Base-by-base conservation (phyloP, 2,888 invertebrate species). In the Clivina fossor region DNA sequence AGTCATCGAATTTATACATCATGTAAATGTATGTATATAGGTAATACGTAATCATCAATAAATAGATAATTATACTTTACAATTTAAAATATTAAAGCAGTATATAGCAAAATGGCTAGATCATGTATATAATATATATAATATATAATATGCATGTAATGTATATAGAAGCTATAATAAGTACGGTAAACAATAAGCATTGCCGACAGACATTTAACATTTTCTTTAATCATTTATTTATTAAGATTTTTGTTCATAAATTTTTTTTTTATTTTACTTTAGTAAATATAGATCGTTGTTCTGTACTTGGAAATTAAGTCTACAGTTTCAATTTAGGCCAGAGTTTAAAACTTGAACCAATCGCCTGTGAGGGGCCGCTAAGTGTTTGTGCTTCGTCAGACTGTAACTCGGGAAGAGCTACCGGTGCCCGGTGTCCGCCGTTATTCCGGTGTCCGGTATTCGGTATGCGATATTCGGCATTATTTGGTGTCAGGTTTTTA, bases 281-380 rank as follows among this genome's bases (percentile, higher is more conserved):
- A 18, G 19, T 24, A 72, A 69, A 71, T 67, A 71, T 71, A 72
- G 71, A 73, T 74, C 74, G 74, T 74, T 74, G 74, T 74, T 73
- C 74, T 73, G 73, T 74, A 73, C 66, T 68, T 73, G 69, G 71
- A 72, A 55, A 72, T 74, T 74, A 55, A 74, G 72, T 73, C 74
- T 74, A 74, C 69, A 71, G 72, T 74, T 74, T 73, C 73, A 70
- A 71, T 71, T 69, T 74, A 74, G 74, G 74, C 74, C 74, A 71
- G 71, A 70, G 65, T 70, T 51, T 55, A 46, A 24, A 53, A 55
- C 54, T 55, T 55, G 54, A 69, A 69, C 70, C 69, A 58, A 60
- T 59, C 61, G 51, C 60, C 61, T 46, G 53, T 53, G 53, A 44
- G 38, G 53, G 46, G 54, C 54, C 54, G 54, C 47, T 55, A 47